These are phyloP conservation scores for Aythya baeri DNA, from an alignment of 2,113 vertebrate species.

Conservation along the genomic window DNA sequence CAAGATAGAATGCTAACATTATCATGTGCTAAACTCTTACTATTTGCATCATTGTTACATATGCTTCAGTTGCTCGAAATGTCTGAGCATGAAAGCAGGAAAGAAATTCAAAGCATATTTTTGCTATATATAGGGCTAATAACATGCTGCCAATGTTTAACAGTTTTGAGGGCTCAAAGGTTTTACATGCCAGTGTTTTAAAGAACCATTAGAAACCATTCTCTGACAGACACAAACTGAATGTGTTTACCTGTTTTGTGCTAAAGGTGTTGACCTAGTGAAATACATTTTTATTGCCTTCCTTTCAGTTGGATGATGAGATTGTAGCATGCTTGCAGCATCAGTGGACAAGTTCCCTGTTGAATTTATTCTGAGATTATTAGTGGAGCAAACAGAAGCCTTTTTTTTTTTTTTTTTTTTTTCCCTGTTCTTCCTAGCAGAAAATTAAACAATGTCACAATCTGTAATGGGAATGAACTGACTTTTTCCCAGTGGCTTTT, in stretches of 20 bases:
- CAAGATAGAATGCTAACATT: background rate
- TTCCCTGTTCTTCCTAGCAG: conserved; percentile 60
- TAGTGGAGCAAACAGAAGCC: conserved; percentile 18
- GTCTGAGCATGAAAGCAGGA: background rate
- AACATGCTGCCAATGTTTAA: conserved; percentile 3
- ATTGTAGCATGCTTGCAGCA: background rate
- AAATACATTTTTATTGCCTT: conserved; percentile 19
- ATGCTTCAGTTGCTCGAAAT: background rate
- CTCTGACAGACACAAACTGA: background rate
- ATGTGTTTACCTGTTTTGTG: background rate
- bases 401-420: conserved; percentile 28
- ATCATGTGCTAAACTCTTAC: background rate
- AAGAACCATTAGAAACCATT: background rate
- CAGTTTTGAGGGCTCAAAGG: background rate
- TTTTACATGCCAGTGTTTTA: background rate
- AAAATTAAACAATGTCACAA: conserved; percentile 63
- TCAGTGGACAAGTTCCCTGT: background rate
- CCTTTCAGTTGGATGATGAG: background rate
- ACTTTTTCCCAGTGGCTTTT: conserved; percentile 34
- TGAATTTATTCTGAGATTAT: conserved; percentile 52
- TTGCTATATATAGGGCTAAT: background rate
- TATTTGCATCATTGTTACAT: background rate
- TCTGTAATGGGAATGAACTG: conserved; percentile 13
- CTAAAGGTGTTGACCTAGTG: background rate
- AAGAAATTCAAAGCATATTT: background rate